Evolutionary conservation across 1,140 invertebrate species (phyloP), one percentile per base, ranked within the genome.

Genomic region (Drosophila truncata): DNA sequence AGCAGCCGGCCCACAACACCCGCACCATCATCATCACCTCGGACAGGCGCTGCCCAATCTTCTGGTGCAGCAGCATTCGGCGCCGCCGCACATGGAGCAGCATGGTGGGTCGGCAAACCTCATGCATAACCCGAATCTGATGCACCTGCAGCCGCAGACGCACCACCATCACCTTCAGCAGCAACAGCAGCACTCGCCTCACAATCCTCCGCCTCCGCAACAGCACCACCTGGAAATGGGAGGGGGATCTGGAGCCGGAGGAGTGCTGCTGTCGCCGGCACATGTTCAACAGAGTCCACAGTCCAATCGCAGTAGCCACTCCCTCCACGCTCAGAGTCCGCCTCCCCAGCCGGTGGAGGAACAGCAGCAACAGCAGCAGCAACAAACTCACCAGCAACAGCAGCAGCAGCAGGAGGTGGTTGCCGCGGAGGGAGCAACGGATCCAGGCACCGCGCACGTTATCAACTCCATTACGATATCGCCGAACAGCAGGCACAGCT

Each of bases 401-500:
- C 72, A 78, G 14, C 82, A 82, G 42, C 83, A 86, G 8, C 66
- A 72, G 41, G 42, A 67, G 9, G 80, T 74, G 49, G 71, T 78
- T 23, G 57, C 66, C 16, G 44, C 85, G 9, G 85, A 90, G 25
- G 83, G 73, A 39, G 35, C 75, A 7, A 42, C 66, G 11, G 63
- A 70, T 54, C 29, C 71, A 9, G 58, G 74, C 16, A 62, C 75
- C 4, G 79, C 83, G n/a, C 91, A 92, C 49, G 91, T 92, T n/a
- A 92, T 92, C 35, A 81, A 91, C 65, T 91, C 91, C 31, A 92
- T 92, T 63, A 92, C 92, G 54, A 92, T 92, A 83, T 93, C 92
- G 27, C 87, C 91, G 10, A 82, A 66, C 57, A 91, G 67, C 47
- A 78, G 87, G 33, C 91, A 91, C 52, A 88, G 78, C 60, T 93